Evolutionary conservation across 2,797 vertebrate genomes (phyloP), one percentile per base, ranked within the genome.

Genomic region (Myotis planiceps): DNA sequence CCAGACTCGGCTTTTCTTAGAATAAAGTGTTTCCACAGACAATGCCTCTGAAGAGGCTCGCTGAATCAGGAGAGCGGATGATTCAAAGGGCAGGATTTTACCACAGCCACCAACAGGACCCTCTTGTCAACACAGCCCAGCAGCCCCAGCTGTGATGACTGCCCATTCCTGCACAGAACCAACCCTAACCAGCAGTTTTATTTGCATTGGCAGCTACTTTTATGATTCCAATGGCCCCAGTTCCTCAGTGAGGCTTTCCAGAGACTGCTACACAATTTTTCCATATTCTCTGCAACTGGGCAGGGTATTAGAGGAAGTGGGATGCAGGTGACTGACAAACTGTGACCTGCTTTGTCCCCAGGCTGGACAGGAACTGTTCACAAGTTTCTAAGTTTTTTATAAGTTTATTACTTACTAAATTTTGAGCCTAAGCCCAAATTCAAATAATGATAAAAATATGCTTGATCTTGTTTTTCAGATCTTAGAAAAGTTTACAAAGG

Each of bases 201-300:
- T 93, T 90, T 95, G 39, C 75, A 72, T 34, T 97, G 95, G 96
- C 95, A 96, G 86, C 53, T 49, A 19, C 75, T 65, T 96, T 96
- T 95, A 96, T 63, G 88, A 94, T 25, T 92, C 95, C 94, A 82
- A 92, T 84, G 58, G 88, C 51, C 78, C 71, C 83, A 68, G 45
- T 39, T 86, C 69, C 69, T 95, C 88, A 27, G 53, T 87, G 60
- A 65, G 34, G 37, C 85, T 95, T 95, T 96, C 74, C 82, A 91
- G 47, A 32, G 25, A 27, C 60, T 79, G 68, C 39, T 68, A 58
- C 92, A 68, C 42, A 51, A 85, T 79, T 71, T 87, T 92, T 81
- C 34, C 66, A 27, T 71, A 76, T 83, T 91, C 76, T 80, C 82
- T 89, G 27, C 55, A 69, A 79, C 39, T 66, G 90, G 86, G 85